These are phyloP conservation scores for Tinea semifulvella DNA, from an alignment of 2,888 invertebrate species.

Conservation along the genomic window DNA sequence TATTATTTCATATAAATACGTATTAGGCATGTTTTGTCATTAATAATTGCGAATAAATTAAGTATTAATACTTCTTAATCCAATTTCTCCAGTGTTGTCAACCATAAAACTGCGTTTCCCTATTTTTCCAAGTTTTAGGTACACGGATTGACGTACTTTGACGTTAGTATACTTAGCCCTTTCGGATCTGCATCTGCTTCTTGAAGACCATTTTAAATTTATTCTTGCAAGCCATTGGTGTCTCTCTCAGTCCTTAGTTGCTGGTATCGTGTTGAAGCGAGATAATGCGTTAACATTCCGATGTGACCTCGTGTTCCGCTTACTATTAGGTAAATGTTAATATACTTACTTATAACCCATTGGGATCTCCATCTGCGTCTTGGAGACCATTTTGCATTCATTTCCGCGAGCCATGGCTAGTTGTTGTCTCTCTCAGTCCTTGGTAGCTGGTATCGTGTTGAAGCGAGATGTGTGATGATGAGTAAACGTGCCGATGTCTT, in stretches of 20 bases:
- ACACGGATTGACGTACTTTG: too few relatives aligned
- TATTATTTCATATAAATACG: too few relatives aligned
- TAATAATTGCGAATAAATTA: too few relatives aligned
- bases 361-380: constrained; percentile 47
- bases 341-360: constrained; percentile 47
- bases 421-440: constrained; percentile 32
- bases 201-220: constrained; percentile 54
- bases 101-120: too few relatives aligned
- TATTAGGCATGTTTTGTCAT: too few relatives aligned
- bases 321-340: background rate
- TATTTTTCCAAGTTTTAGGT: too few relatives aligned
- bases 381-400: constrained; percentile 53
- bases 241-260: constrained; percentile 33
- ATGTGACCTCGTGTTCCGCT: too few relatives aligned
- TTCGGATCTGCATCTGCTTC: constrained; percentile 46
- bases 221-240: constrained; percentile 59
- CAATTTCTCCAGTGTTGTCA: too few relatives aligned
- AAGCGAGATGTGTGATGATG: constrained; percentile 33
- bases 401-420: constrained; percentile 59
- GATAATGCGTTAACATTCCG: constrained; percentile 22
- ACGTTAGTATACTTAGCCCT: too few relatives aligned
- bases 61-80: too few relatives aligned
- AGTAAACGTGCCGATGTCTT: constrained; percentile 8
- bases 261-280: constrained; percentile 37
- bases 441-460: constrained; percentile 34